Evolutionary conservation across 2,113 vertebrate species (phyloP).

Genomic region (Rhinopomastus cyanomelas): DNA sequence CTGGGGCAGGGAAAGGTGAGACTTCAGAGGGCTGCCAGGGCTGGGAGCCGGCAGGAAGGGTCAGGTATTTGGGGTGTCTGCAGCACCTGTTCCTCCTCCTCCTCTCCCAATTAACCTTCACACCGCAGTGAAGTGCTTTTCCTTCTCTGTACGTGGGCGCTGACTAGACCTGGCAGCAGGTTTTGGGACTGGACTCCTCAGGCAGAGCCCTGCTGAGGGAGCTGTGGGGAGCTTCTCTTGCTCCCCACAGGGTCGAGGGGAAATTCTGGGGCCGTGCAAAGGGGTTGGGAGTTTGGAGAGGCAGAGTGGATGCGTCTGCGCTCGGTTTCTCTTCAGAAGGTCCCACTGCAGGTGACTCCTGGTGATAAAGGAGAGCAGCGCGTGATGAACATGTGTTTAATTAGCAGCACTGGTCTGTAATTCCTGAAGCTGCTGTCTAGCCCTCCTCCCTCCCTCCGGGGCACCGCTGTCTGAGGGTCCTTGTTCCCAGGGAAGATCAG

Average conservation of each 20-base stretch:
- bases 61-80: not conserved
- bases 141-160: not conserved
- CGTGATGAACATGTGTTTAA: not conserved
- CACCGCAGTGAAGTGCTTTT: not conserved
- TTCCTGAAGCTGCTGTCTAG: not conserved
- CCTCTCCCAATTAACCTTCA: not conserved
- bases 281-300: not conserved
- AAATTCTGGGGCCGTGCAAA: not conserved
- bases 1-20: slow-evolving; percentile 43
- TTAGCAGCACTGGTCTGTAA: not conserved
- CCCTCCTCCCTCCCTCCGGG: slow-evolving; percentile 2
- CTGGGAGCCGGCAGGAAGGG: slow-evolving; percentile 13
- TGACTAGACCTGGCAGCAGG: not conserved
- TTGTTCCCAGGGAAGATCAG: not conserved
- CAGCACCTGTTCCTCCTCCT: slow-evolving; percentile 21
- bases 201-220: not conserved
- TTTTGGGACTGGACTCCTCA: not conserved
- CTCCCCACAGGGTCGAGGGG: not conserved
- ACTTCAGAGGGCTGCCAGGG: not conserved
- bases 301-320: not conserved
- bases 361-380: not conserved
- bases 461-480: slow-evolving; percentile 4
- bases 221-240: not conserved
- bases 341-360: not conserved
- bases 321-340: not conserved